Percentiles rank a stretch among this genome's conserved stretches.
phyloP scores from a whole-genome alignment of 2,797 vertebrate species.

The Triplophysa bombifrons region DNA sequence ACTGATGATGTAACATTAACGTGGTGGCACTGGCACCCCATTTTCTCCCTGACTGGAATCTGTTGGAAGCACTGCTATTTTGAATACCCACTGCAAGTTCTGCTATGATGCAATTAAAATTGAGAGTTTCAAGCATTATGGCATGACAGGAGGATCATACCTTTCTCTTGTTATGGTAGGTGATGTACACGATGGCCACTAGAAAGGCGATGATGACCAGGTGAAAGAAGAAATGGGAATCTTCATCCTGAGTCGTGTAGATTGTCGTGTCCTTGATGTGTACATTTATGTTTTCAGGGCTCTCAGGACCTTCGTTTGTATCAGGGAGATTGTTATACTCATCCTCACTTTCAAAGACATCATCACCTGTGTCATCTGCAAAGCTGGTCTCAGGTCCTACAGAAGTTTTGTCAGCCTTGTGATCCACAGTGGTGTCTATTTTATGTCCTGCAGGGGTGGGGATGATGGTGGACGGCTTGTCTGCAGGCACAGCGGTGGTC shows the following conservation, averaged over 20 bases:
- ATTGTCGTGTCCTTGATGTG: conserved; percentile 67
- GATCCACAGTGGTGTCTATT: background rate
- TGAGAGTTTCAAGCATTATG: background rate
- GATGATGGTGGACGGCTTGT: background rate
- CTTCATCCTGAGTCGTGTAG: conserved; percentile 79
- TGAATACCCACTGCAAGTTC: background rate
- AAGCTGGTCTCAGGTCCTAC: background rate
- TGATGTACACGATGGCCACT: conserved; percentile 89
- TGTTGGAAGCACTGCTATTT: too few species aligned
- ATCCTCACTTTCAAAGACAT: conserved; percentile 50
- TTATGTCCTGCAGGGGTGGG: background rate
- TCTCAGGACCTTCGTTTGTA: background rate
- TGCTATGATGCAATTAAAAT: background rate
- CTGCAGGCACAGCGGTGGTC: background rate
- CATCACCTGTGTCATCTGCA: background rate
- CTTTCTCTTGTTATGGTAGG: conserved; percentile 98
- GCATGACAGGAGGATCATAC: conserved; percentile 70
- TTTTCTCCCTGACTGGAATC: too few species aligned
- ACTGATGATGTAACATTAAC: too few species aligned
- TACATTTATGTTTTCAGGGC: conserved; percentile 29
- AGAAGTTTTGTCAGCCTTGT: background rate
- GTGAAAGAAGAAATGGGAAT: conserved; percentile 95
- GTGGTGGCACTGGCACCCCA: too few species aligned
- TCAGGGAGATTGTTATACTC: conserved; percentile 1
- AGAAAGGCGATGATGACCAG: conserved; percentile 90